phyloP scores from a whole-genome alignment of 1,140 invertebrate species.

The Pseudoatta argentina region DNA sequence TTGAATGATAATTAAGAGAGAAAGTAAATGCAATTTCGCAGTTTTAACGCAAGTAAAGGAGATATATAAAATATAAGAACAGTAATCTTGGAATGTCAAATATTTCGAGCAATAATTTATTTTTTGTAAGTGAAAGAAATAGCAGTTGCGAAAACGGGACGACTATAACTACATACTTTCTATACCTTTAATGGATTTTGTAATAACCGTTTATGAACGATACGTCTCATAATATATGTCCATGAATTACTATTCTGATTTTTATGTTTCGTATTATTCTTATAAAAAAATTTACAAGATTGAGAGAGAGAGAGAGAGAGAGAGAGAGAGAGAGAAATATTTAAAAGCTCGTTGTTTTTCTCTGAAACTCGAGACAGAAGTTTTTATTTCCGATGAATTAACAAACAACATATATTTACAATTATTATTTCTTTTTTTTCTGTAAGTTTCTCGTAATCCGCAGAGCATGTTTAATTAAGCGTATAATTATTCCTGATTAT shows the following conservation, averaged over 20 bases:
- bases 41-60: not conserved
- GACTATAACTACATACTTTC: not conserved
- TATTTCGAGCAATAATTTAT: constrained; percentile 4
- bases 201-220: constrained; percentile 5
- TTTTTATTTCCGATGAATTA: too few relatives aligned
- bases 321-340: not conserved
- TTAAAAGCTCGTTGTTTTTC: not conserved
- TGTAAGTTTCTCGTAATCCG: not conserved
- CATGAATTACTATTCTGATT: not conserved
- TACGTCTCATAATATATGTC: not conserved
- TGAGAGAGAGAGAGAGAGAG: too few relatives aligned
- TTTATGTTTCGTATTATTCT: not conserved
- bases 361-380: not conserved
- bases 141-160: not conserved
- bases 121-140: constrained; percentile 18
- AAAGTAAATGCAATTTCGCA: not conserved
- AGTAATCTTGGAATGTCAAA: constrained; percentile 18
- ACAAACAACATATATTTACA: not conserved
- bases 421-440: constrained; percentile 2
- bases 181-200: not conserved
- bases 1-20: not conserved
- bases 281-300: not conserved
- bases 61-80: not conserved
- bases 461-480: not conserved
- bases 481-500: constrained; percentile 56